Conservation (phyloP, 2,113 vertebrate species). For the Lepidothrix coronata region DNA sequence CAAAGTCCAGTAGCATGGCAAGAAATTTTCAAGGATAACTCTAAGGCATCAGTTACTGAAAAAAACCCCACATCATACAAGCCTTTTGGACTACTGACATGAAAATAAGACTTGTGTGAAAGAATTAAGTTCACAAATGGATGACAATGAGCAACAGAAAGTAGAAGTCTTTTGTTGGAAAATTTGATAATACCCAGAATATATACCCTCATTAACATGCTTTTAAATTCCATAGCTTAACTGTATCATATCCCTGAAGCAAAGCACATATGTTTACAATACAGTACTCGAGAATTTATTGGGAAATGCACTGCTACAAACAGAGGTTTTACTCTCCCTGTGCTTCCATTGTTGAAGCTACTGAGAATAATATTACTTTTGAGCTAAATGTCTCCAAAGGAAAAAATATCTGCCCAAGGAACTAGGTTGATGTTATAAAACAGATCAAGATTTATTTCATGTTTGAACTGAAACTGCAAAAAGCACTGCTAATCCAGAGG, state of each 20-base stretch:
- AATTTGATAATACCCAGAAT: background rate
- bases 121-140: slow-evolving; percentile 30
- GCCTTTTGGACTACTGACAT: background rate
- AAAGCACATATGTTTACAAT: slow-evolving; percentile 29
- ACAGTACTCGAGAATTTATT: background rate
- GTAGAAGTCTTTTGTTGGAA: background rate
- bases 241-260: background rate
- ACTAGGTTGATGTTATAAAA: background rate
- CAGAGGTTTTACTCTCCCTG: background rate
- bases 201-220: background rate
- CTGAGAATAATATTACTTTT: background rate
- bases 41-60: background rate
- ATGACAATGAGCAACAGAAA: slow-evolving; percentile 27
- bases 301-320: background rate
- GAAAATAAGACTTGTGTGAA: slow-evolving; percentile 36
- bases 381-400: background rate
- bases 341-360: background rate
- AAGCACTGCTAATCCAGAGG: background rate
- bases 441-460: background rate
- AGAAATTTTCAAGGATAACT: background rate
- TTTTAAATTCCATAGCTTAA: background rate
- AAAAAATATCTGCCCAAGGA: background rate
- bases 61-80: background rate
- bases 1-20: background rate
- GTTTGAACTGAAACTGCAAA: background rate